phyloP scores from a whole-genome alignment of 2,113 vertebrate genomes.

The Gallinago undulata region DNA sequence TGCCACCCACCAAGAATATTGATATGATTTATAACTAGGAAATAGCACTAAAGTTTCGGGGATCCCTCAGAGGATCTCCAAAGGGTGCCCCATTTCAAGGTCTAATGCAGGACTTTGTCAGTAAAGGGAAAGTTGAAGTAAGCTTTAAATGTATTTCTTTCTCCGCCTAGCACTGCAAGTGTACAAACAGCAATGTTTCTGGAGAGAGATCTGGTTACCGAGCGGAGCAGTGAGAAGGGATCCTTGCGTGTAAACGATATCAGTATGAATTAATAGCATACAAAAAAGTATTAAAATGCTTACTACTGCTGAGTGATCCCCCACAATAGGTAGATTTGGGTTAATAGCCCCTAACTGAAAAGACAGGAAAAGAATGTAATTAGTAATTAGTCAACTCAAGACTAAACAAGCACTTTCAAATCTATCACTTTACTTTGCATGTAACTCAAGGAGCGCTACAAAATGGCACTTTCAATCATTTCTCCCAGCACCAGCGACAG shows the following conservation, averaged over 20 bases:
- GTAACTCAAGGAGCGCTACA: slow-evolving; percentile 1
- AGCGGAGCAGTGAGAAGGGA: not conserved
- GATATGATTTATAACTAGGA: slow-evolving; percentile 56
- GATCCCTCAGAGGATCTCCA: not conserved
- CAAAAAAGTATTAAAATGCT: not conserved
- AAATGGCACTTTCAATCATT: slow-evolving; percentile 14
- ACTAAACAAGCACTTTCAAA: slow-evolving; percentile 63
- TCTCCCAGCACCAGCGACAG: not conserved
- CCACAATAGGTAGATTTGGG: not conserved
- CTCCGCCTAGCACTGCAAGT: not conserved
- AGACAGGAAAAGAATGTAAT: slow-evolving; percentile 33
- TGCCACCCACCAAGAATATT: slow-evolving; percentile 14
- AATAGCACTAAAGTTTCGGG: slow-evolving; percentile 11
- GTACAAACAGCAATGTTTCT: not conserved
- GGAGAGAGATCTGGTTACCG: not conserved
- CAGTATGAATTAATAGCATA: not conserved
- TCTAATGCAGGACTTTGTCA: slow-evolving; percentile 4
- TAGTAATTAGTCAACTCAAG: slow-evolving; percentile 40
- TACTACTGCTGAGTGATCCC: not conserved
- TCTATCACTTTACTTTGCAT: not conserved
- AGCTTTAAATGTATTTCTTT: slow-evolving; percentile 5
- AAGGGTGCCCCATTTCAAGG: slow-evolving; percentile 3
- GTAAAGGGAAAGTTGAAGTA: not conserved
- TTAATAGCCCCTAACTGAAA: slow-evolving; percentile 20
- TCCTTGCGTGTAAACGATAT: not conserved